These are phyloP conservation scores for Cydia splendana DNA, from an alignment of 1,140 invertebrate genomes.

Conservation along the genomic window DNA sequence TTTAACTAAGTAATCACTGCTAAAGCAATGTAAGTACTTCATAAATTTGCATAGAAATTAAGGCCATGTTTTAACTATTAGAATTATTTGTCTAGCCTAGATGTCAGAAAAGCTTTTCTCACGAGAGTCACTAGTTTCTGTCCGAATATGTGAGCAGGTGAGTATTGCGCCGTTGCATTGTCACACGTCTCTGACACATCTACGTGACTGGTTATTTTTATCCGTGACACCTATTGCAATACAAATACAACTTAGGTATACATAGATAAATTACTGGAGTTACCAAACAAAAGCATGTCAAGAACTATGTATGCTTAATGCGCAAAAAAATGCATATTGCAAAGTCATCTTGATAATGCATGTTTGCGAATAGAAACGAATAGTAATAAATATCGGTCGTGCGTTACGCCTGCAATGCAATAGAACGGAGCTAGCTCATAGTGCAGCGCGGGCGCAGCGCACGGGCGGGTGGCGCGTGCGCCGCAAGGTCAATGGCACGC, in stretches of 20 bases:
- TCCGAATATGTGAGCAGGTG: slow-evolving; percentile 4
- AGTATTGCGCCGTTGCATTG: slow-evolving; percentile 22
- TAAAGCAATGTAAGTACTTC: too few relatives aligned
- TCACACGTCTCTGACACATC: not conserved
- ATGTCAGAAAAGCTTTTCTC: not conserved
- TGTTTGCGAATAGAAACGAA: not conserved
- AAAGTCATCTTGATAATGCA: not conserved
- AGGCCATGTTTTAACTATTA: slow-evolving; percentile 1
- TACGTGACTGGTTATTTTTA: slow-evolving; percentile 16
- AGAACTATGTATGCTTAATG: not conserved
- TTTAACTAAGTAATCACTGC: too few relatives aligned
- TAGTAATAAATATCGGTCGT: slow-evolving; percentile 17
- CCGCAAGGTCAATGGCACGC: slow-evolving; percentile 78
- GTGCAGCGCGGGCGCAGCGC: slow-evolving; percentile 62
- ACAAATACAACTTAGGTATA: not conserved
- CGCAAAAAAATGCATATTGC: not conserved
- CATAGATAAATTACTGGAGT: not conserved
- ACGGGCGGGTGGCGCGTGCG: slow-evolving; percentile 28
- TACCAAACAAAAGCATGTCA: not conserved
- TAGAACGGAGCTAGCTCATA: slow-evolving; percentile 42
- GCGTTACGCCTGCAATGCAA: slow-evolving; percentile 36
- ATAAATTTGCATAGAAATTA: not conserved
- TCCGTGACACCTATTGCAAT: not conserved
- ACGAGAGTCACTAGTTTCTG: not conserved
- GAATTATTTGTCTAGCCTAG: slow-evolving; percentile 1